phyloP scores from a whole-genome alignment of 1,140 invertebrate species.

The Brachionus manjavacas region DNA sequence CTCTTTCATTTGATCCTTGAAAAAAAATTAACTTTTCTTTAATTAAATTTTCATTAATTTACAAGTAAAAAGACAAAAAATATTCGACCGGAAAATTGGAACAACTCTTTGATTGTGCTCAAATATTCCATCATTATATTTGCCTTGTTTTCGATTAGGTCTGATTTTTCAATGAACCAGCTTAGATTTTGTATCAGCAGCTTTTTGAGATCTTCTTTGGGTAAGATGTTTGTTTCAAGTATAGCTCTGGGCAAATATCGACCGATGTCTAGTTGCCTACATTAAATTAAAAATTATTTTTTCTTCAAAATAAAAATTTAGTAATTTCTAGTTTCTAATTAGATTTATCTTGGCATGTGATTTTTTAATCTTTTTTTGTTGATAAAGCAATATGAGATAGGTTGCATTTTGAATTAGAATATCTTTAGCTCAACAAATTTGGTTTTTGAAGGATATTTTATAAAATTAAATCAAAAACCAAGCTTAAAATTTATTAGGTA shows the following conservation, averaged over 20 bases:
- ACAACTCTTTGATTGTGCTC: slow-evolving; percentile 10
- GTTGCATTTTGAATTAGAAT: background rate
- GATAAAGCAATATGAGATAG: no score
- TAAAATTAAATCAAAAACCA: background rate
- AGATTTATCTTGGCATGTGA: no score
- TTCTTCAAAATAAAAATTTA: no score
- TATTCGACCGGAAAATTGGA: slow-evolving; percentile 34
- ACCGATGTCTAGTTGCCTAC: background rate
- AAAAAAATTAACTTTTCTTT: background rate
- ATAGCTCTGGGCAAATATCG: slow-evolving; percentile 7
- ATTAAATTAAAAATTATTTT: background rate
- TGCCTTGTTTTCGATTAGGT: slow-evolving; percentile 5
- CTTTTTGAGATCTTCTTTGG: slow-evolving; percentile 14
- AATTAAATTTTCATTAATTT: background rate
- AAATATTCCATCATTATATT: slow-evolving; percentile 36
- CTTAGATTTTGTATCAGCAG: background rate
- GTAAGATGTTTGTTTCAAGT: background rate
- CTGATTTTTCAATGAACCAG: slow-evolving; percentile 36
- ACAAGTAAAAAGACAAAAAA: slow-evolving; percentile 37
- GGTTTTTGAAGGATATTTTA: background rate
- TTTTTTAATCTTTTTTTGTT: no score
- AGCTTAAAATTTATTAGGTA: background rate
- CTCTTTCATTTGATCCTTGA: slow-evolving; percentile 36
- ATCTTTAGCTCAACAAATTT: background rate
- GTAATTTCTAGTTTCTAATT: no score